phyloP scores from a whole-genome alignment of 2,888 invertebrate genomes.

The Meliscaeva auricollis region DNA sequence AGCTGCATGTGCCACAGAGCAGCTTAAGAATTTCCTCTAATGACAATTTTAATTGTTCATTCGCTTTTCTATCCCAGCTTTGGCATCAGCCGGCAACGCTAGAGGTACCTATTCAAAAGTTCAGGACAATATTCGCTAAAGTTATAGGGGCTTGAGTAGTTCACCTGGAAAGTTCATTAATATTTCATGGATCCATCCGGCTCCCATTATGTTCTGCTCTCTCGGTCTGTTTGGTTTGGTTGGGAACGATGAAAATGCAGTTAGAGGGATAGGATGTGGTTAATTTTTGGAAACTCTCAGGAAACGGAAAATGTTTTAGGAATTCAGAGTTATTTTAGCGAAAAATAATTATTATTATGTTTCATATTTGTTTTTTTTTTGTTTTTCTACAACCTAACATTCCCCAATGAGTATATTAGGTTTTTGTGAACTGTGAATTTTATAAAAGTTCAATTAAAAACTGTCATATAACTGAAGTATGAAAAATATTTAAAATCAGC shows the following conservation, averaged over 20 bases:
- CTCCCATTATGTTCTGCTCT: not conserved
- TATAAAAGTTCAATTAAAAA: too few relatives aligned
- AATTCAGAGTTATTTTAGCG: constrained; percentile 1
- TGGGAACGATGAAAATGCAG: not conserved
- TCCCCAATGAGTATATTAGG: too few relatives aligned
- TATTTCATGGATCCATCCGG: constrained; percentile 22
- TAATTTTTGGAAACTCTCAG: constrained; percentile 20
- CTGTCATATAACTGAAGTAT: too few relatives aligned
- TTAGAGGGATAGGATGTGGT: not conserved
- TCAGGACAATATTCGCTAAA: constrained; percentile 7
- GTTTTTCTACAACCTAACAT: too few relatives aligned
- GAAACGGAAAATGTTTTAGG: constrained; percentile 28
- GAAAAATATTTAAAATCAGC: too few relatives aligned
- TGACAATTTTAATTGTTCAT: constrained; percentile 18
- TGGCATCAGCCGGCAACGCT: not conserved
- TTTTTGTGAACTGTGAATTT: too few relatives aligned
- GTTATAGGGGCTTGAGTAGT: constrained; percentile 20
- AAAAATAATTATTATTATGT: constrained; percentile 17
- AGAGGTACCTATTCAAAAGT: not conserved
- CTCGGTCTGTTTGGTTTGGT: not conserved
- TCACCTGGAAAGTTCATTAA: constrained; percentile 32
- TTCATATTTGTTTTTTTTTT: not conserved
- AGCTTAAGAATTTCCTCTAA: constrained; percentile 20
- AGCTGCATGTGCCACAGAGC: not conserved
- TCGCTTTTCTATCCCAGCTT: not conserved